These are phyloP conservation scores for Pyrrhosoma nymphula DNA, from an alignment of 2,888 invertebrate species.

Conservation along the genomic window DNA sequence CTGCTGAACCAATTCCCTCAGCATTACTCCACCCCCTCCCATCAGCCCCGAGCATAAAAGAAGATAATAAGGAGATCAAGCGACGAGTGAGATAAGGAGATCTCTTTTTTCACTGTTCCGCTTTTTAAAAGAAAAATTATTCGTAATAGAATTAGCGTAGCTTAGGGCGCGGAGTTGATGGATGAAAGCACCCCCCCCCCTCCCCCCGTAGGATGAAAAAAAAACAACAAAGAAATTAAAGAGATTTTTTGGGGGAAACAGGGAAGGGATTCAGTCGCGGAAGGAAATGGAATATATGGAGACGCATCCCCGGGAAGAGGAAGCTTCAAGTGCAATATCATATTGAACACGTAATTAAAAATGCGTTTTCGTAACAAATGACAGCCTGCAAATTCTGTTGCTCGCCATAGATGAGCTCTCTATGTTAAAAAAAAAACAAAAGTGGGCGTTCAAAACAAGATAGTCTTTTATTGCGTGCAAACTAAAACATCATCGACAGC, in stretches of 20 bases:
- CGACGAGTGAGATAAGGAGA: conserved; percentile 22
- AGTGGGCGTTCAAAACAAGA: too few relatives aligned
- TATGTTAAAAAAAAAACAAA: too few relatives aligned
- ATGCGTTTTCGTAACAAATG: not conserved
- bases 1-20: not conserved
- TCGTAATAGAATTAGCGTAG: conserved; percentile 16
- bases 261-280: not conserved
- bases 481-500: too few relatives aligned
- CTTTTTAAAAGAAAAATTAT: conserved; percentile 31
- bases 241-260: not conserved
- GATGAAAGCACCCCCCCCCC: too few relatives aligned
- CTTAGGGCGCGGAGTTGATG: conserved; percentile 30
- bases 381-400: not conserved
- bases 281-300: not conserved
- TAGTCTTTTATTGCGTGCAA: too few relatives aligned
- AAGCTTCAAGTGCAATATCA: not conserved
- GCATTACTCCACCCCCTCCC: not conserved
- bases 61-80: conserved; percentile 30
- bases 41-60: not conserved
- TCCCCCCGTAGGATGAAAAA: not conserved
- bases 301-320: not conserved
- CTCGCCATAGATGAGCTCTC: too few relatives aligned
- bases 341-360: not conserved
- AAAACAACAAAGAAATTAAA: not conserved
- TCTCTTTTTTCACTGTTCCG: conserved; percentile 30